Percentiles rank a stretch among this genome's conserved stretches.
phyloP scores from a whole-genome alignment of 2,113 vertebrate species.

The Hippocampus guttulatus region DNA sequence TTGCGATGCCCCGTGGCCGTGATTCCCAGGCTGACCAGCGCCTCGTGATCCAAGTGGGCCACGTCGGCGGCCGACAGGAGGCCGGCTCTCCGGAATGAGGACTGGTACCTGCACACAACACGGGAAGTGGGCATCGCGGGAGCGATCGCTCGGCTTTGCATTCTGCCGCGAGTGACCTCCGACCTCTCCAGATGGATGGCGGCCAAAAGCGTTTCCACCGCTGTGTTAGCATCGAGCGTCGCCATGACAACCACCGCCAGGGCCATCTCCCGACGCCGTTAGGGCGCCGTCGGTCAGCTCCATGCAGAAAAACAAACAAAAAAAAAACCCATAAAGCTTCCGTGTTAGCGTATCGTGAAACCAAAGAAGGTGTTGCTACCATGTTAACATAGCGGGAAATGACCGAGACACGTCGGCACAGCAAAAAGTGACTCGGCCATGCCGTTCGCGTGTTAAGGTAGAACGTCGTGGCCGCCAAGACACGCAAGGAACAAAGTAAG shows the following conservation, averaged over 20 bases:
- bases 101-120: conserved; percentile 69
- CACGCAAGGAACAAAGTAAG: too few species aligned
- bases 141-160: background rate
- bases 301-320: background rate
- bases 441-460: too few species aligned
- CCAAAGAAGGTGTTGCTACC: too few species aligned
- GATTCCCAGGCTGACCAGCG: conserved; percentile 82
- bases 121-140: too few species aligned
- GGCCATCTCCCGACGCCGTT: conserved; percentile 16
- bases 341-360: too few species aligned
- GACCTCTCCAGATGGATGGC: conserved; percentile 83
- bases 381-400: too few species aligned
- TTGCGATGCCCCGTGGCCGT: conserved; percentile 92
- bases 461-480: too few species aligned
- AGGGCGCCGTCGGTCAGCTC: background rate
- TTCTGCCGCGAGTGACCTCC: background rate
- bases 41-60: conserved; percentile 72
- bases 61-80: conserved; percentile 77
- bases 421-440: background rate
- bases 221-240: conserved; percentile 67
- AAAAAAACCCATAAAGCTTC: background rate
- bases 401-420: too few species aligned
- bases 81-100: conserved; percentile 79
- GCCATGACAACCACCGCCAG: conserved; percentile 68
- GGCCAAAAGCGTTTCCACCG: conserved; percentile 82